Base-by-base conservation (phyloP, 2,888 invertebrate genomes). In the Lissocephala sabroskyi region DNA sequence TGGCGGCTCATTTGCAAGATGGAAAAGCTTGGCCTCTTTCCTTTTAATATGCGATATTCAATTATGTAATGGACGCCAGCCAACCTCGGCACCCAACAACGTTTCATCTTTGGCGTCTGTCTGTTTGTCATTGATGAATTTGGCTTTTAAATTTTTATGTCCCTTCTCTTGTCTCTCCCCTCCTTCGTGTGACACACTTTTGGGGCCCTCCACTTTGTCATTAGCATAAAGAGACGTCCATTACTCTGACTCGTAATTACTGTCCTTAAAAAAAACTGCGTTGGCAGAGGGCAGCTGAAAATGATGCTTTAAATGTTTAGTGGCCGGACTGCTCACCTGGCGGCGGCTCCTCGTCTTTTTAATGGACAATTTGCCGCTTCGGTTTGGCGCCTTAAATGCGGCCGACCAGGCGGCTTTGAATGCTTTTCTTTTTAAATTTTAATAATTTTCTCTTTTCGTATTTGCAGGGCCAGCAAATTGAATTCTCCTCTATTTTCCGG, bases 81-180 rank as follows among this genome's bases (percentile, higher is more conserved):
- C n/a, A n/a, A n/a, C n/a, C n/a, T n/a, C n/a, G n/a, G n/a, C n/a
- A n/a, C n/a, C n/a, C n/a, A n/a, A n/a, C n/a, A n/a, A n/a, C n/a
- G n/a, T n/a, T 1, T 7, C 30, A 13, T 13, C 30, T 13, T 1
- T 32, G 30, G 28, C 49, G 46, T 50, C 47, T 30, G 35, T 50
- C 42, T 14, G 42, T 35, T 45, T 70, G 70, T 48, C 66, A 60
- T 65, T 74, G 66, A 65, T 62, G 74, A 62, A 65, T 65, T 62
- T 48, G 48, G 43, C 48, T 39, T 51, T 46, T 41, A 9, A 16
- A 32, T 13, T 35, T 14, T 29, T 19, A 39, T 30, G 23, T 48
- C 19, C 14, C 2, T 18, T 5, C 23, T 19, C 39, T 36, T 26
- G 23, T 23, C 16, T 7, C n/a, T n/a, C n/a, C n/a, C n/a, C n/a